Evolutionary conservation across 2,888 invertebrate species (phyloP), one percentile per base, ranked within the genome.

Genomic region (Ectemnius cavifrons): DNA sequence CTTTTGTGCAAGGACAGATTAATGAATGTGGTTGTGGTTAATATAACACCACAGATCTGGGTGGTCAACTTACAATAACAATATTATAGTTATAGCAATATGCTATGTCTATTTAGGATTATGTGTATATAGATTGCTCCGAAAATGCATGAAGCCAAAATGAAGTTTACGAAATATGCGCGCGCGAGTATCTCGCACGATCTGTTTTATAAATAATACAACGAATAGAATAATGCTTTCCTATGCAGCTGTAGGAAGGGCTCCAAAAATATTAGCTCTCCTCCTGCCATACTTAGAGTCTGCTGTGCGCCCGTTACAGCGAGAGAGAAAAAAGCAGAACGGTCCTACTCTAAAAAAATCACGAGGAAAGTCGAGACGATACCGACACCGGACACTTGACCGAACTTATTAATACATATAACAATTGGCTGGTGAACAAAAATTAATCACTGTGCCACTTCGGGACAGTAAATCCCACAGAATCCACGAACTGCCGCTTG

Each of bases 361-460:
- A 13, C 5, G 27, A 11, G 47, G 37, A 2, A 49, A 20, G 16
- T 3, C 45, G 46, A 52, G 49, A 67, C 14, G 49, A 77, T 62
- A 67, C 56, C 18, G 56, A 58, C 45, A 77, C 63, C 60, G 63
- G 37, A 63, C 64, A 73, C 73, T 67, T 57, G 66, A 59, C 69
- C 77, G 69, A 73, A 63, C 70, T 70, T 67, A 67, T 77, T 77
- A 70, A 74, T 72, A 71, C 61, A 71, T 72, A 63, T 67, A 74
- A 77, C 73, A 75, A 73, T 78, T 78, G 82, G 75, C 80, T 78
- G 59, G 58, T 58, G 67, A 78, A 73, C 71, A 74, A 80, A 74
- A 77, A 71, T 82, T 75, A 71, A 75, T 76, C 69, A 66, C 74
- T 70, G 64, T 71, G 64, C 71, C 67, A 64, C 52, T 66, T 63